Percentiles rank a stretch among this genome's conserved stretches.
phyloP scores from a whole-genome alignment of 2,113 vertebrate species.

The Brachionichthys hirsutus region DNA sequence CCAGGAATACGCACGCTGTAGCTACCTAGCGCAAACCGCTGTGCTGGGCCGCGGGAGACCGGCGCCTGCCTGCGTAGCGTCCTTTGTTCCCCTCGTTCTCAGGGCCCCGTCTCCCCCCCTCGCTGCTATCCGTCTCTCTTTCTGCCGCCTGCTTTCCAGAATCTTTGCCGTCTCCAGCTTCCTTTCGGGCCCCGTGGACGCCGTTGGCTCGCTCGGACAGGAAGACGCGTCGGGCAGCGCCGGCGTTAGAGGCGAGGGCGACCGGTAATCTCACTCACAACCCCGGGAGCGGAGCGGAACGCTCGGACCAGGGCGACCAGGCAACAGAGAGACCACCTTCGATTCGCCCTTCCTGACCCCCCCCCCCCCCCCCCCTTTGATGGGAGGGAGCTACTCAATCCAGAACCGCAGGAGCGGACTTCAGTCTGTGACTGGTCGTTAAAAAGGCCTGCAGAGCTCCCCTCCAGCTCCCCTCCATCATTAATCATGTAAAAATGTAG shows the following conservation, averaged over 20 bases:
- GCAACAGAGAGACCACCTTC: slow-evolving; percentile 37
- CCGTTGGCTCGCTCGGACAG: slow-evolving; percentile 4
- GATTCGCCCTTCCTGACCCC: too few species aligned
- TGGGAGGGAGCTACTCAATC: slow-evolving; percentile 46
- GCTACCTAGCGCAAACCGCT: slow-evolving; percentile 5
- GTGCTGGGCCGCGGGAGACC: slow-evolving; percentile 21
- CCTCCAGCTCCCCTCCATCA: slow-evolving; percentile 68
- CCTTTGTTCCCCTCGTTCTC: slow-evolving; percentile 7
- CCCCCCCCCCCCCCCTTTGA: too few species aligned
- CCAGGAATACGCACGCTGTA: slow-evolving; percentile 46
- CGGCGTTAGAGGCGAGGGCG: slow-evolving; percentile 21
- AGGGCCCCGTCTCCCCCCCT: background rate
- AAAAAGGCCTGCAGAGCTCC: slow-evolving; percentile 56
- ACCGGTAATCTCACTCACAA: slow-evolving; percentile 30
- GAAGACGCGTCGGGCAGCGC: slow-evolving; percentile 12
- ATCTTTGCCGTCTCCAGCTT: background rate
- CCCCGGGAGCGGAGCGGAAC: slow-evolving; percentile 1
- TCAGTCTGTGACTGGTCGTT: slow-evolving; percentile 55
- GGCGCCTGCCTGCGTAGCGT: slow-evolving; percentile 6
- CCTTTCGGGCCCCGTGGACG: slow-evolving; percentile 9
- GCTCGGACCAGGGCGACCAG: slow-evolving; percentile 22
- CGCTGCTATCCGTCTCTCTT: slow-evolving; percentile 8
- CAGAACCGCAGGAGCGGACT: slow-evolving; percentile 42
- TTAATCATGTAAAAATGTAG: slow-evolving; percentile 72
- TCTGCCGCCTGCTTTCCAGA: background rate